Conservation (phyloP, 2,888 invertebrate genomes). For the Drosophila subsilvestris region DNA sequence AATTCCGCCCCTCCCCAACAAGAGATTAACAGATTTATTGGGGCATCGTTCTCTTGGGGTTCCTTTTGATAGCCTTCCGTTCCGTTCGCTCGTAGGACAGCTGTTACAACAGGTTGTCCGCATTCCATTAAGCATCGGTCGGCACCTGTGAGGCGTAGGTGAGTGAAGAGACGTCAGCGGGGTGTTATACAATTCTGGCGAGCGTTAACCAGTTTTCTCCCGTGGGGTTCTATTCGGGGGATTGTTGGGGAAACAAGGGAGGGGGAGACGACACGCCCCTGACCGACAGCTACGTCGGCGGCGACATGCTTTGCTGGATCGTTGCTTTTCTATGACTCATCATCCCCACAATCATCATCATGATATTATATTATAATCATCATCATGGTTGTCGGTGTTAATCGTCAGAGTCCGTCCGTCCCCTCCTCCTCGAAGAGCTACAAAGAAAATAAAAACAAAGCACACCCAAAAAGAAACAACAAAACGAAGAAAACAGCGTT, state of each 20-base stretch:
- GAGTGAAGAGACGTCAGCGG: slow-evolving; percentile 15
- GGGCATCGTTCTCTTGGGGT: not conserved
- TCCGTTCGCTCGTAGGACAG: not conserved
- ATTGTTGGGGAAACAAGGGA: slow-evolving; percentile 39
- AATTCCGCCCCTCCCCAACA: not conserved
- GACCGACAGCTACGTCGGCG: slow-evolving; percentile 6
- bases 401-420: too few species aligned
- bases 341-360: slow-evolving; percentile 1
- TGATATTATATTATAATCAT: not conserved
- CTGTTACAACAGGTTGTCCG: slow-evolving; percentile 21
- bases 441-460: slow-evolving; percentile 10
- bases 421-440: not conserved
- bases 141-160: slow-evolving; percentile 56
- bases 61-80: not conserved
- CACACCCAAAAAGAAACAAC: slow-evolving; percentile 9
- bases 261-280: slow-evolving; percentile 49
- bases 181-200: slow-evolving; percentile 42
- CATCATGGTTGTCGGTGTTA: not conserved
- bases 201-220: slow-evolving; percentile 46
- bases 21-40: not conserved
- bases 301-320: slow-evolving; percentile 55
- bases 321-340: slow-evolving; percentile 50
- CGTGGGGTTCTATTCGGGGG: slow-evolving; percentile 32
- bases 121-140: slow-evolving; percentile 42
- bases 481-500: slow-evolving; percentile 12